Evolutionary conservation across 2,888 invertebrate genomes (phyloP).

Genomic region (Hemaris fuciformis): DNA sequence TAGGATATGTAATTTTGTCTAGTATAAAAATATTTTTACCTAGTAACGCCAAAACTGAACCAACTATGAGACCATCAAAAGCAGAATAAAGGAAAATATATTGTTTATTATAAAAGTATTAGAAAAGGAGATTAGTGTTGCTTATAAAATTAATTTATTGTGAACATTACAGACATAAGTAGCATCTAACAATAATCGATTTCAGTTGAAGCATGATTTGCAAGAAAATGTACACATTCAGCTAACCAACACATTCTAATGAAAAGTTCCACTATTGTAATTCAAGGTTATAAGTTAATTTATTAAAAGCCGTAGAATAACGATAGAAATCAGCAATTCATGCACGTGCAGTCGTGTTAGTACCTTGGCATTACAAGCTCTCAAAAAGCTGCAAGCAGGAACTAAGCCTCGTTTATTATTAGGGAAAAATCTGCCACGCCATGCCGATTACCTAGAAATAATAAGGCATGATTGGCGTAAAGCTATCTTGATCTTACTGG

Average conservation of each 20-base stretch:
- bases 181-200: not conserved
- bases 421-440: constrained; percentile 59
- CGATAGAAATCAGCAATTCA: constrained; percentile 21
- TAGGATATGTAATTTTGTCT: no score
- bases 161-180: not conserved
- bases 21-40: no score
- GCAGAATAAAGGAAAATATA: no score
- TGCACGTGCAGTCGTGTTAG: constrained; percentile 48
- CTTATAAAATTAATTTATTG: not conserved
- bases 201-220: not conserved
- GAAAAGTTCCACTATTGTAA: not conserved
- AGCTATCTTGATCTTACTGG: constrained; percentile 21
- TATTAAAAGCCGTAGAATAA: not conserved
- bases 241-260: not conserved
- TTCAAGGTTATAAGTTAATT: not conserved
- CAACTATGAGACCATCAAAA: no score
- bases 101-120: no score
- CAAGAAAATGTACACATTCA: not conserved
- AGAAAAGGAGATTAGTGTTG: no score
- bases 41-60: no score
- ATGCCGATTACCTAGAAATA: constrained; percentile 75
- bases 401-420: constrained; percentile 56
- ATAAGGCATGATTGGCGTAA: constrained; percentile 40
- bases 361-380: constrained; percentile 78
- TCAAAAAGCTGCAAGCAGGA: constrained; percentile 74